Conservation (phyloP, 2,888 invertebrate species). For the Malthinus flaveolus region DNA sequence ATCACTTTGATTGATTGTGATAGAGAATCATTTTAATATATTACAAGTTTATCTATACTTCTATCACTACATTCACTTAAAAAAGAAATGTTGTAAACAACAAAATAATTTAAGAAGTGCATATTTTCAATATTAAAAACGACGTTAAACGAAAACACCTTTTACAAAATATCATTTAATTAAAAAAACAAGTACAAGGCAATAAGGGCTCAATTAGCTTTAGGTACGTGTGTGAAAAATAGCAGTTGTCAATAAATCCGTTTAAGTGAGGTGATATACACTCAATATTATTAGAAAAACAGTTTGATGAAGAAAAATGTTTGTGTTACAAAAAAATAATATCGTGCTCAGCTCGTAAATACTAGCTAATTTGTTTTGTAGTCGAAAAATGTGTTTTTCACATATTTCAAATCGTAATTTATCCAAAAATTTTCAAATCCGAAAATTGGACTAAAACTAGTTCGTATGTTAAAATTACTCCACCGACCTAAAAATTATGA, state of each 20-base stretch:
- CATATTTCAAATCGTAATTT: not conserved
- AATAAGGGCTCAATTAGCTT: not conserved
- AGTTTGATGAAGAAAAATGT: not conserved
- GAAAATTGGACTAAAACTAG: constrained; percentile 61
- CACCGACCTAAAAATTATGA: constrained; percentile 48
- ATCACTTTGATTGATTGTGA: constrained; percentile 10
- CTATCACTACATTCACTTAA: constrained; percentile 13
- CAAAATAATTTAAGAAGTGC: too few species aligned
- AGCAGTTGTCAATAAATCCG: not conserved
- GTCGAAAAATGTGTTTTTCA: not conserved
- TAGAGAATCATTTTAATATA: constrained; percentile 12
- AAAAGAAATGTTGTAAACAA: not conserved
- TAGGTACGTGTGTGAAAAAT: not conserved
- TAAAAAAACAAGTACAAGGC: too few species aligned
- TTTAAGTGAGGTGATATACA: not conserved
- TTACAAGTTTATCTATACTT: constrained; percentile 15
- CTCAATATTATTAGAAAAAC: constrained; percentile 1
- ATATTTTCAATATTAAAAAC: too few species aligned
- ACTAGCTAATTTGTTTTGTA: not conserved
- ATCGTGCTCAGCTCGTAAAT: not conserved
- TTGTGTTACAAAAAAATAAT: not conserved
- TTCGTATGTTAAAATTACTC: constrained; percentile 67
- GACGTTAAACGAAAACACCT: too few species aligned
- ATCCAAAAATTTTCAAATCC: constrained; percentile 13
- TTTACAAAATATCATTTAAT: too few species aligned